These are phyloP conservation scores for Gryllus longicercus DNA, from an alignment of 2,888 invertebrate genomes.

Conservation along the genomic window DNA sequence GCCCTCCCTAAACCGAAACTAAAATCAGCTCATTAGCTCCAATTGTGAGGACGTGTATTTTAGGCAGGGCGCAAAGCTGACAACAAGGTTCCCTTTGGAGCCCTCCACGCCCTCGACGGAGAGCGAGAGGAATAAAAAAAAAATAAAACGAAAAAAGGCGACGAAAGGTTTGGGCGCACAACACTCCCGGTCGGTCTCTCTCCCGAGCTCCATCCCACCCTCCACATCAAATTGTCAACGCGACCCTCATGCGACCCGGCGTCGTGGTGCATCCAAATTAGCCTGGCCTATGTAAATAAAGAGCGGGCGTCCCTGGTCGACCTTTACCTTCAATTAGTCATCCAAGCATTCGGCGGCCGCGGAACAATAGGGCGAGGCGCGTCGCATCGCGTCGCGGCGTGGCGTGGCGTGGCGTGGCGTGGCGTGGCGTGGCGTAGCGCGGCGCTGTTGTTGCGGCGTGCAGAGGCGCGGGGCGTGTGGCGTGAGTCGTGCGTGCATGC, in stretches of 20 bases:
- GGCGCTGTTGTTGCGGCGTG: too few species aligned
- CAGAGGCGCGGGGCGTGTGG: too few species aligned
- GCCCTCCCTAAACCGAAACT: not conserved
- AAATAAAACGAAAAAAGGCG: not conserved
- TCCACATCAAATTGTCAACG: constrained; percentile 3
- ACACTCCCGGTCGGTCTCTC: not conserved
- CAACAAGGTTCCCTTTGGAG: not conserved
- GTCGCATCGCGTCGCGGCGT: not conserved
- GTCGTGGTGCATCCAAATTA: not conserved
- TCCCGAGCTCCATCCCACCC: not conserved
- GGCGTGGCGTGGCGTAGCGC: too few species aligned
- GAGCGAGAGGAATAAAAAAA: not conserved
- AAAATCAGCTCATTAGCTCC: constrained; percentile 9
- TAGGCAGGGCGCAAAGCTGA: not conserved
- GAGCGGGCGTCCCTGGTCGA: not conserved
- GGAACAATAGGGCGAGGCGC: not conserved
- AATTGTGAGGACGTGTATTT: not conserved
- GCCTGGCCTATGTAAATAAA: not conserved
- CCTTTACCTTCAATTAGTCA: constrained; percentile 17
- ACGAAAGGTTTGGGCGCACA: not conserved
- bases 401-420: not conserved
- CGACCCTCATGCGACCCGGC: not conserved
- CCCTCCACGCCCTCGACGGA: not conserved
- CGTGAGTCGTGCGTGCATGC: too few species aligned
- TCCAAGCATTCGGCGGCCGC: not conserved